Evolutionary conservation across 2,888 invertebrate genomes (phyloP).

Genomic region (Drosophila ustulata): DNA sequence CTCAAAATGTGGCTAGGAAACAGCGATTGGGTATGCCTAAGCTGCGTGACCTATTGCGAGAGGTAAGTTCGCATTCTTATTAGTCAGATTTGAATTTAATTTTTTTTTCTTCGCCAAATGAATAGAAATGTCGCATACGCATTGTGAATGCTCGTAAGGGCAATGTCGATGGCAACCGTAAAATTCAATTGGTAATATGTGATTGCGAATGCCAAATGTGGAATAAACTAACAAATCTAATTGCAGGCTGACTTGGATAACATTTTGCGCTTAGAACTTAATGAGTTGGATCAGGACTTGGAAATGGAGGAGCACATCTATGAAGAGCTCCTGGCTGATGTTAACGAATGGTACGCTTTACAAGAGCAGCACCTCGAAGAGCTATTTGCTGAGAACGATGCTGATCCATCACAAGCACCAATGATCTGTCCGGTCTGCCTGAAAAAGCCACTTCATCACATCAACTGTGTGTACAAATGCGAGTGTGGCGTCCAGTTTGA

Average conservation of each 20-base stretch:
- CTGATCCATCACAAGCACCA: constrained; percentile 60
- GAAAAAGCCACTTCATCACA: constrained; percentile 63
- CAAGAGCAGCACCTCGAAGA: constrained; percentile 76
- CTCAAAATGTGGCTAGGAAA: constrained; percentile 75
- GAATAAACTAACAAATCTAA: background rate
- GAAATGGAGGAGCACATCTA: constrained; percentile 80
- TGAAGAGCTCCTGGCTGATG: constrained; percentile 78
- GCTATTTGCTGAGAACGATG: constrained; percentile 84
- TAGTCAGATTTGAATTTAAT: background rate
- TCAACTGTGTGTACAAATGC: constrained; percentile 76
- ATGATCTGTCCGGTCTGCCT: constrained; percentile 87
- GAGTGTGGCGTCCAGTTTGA: constrained; percentile 83
- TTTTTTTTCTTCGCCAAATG: background rate
- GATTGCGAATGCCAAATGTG: background rate
- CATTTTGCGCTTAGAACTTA: constrained; percentile 80
- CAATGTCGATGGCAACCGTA: constrained; percentile 64
- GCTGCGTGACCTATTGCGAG: constrained; percentile 80
- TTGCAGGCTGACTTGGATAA: constrained; percentile 60
- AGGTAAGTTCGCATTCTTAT: constrained; percentile 59
- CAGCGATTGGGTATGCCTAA: constrained; percentile 79
- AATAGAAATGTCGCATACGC: constrained; percentile 82
- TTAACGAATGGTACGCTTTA: constrained; percentile 81
- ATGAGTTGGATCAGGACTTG: constrained; percentile 79
- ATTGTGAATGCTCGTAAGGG: constrained; percentile 76
- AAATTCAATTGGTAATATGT: constrained; percentile 40